These are phyloP conservation scores for Archips crataeganus DNA, from an alignment of 2,888 invertebrate species.

Conservation along the genomic window DNA sequence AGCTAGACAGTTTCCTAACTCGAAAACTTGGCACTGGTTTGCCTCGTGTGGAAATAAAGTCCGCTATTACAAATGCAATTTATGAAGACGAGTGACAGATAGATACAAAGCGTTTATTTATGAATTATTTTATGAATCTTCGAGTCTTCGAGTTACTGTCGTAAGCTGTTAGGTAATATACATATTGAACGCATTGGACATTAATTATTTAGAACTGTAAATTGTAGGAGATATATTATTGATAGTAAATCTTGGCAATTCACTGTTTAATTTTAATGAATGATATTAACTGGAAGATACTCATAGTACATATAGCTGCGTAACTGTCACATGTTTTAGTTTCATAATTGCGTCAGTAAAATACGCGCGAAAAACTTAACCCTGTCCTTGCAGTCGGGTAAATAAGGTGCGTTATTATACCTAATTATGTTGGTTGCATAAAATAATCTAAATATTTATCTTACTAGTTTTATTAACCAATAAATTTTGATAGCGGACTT, in stretches of 20 bases:
- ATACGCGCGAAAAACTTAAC: no score
- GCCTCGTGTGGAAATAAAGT: slow-evolving; percentile 1
- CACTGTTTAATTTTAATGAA: slow-evolving; percentile 1
- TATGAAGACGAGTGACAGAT: slow-evolving; percentile 5
- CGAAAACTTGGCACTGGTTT: slow-evolving; percentile 3
- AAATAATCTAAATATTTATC: background rate
- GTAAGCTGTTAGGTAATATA: background rate
- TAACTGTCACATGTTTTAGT: background rate
- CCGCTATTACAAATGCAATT: slow-evolving; percentile 16
- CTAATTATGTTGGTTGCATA: no score
- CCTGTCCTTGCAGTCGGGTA: no score
- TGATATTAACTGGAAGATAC: background rate
- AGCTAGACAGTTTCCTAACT: background rate
- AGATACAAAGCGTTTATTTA: slow-evolving; percentile 13
- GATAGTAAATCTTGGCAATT: background rate
- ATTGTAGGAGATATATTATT: background rate
- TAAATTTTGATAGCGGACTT: no score
- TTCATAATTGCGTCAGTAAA: background rate
- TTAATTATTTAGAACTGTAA: background rate
- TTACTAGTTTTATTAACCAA: background rate
- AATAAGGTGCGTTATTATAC: no score
- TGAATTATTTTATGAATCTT: slow-evolving; percentile 11
- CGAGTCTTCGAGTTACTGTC: background rate
- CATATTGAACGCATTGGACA: background rate
- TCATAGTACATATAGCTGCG: background rate